These are phyloP conservation scores for Watsonalla binaria DNA, from an alignment of 2,888 invertebrate species.

Conservation along the genomic window DNA sequence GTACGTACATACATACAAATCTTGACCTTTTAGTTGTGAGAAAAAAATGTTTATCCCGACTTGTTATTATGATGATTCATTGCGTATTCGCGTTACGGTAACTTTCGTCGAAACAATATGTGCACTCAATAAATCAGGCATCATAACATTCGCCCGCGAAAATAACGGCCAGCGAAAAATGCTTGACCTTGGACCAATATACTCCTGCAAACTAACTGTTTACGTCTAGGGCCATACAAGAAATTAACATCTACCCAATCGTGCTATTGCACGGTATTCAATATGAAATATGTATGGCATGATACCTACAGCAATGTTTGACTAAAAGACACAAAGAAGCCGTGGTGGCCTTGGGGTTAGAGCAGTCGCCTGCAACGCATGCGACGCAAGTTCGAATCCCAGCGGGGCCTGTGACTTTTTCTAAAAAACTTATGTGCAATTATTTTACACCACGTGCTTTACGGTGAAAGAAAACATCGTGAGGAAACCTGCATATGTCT, in stretches of 20 bases:
- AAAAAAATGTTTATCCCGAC: slow-evolving; percentile 39
- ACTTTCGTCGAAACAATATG: slow-evolving; percentile 50
- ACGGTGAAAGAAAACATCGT: no score
- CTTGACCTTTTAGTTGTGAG: slow-evolving; percentile 37
- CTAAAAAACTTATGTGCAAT: no score
- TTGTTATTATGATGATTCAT: slow-evolving; percentile 56
- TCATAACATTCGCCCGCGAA: slow-evolving; percentile 50
- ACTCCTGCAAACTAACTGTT: slow-evolving; percentile 19
- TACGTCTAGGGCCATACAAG: slow-evolving; percentile 28
- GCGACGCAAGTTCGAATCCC: no score
- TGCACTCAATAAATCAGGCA: slow-evolving; percentile 62
- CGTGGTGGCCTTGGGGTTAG: no score
- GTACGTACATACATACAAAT: slow-evolving; percentile 11
- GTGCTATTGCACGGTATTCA: no score
- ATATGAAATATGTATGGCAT: no score
- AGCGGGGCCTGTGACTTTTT: no score
- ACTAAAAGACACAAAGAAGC: no score
- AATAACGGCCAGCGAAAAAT: slow-evolving; percentile 44
- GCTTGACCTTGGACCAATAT: slow-evolving; percentile 34
- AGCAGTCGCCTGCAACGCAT: no score
- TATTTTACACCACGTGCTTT: no score
- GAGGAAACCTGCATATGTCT: no score
- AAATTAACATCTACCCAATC: slow-evolving; percentile 17
- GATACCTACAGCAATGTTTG: no score
- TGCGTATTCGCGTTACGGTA: slow-evolving; percentile 32